Percentiles rank a stretch among this genome's conserved stretches.
These are phyloP conservation scores for Pogonomyrmex californicus DNA, from an alignment of 1,140 invertebrate species.

Conservation along the genomic window DNA sequence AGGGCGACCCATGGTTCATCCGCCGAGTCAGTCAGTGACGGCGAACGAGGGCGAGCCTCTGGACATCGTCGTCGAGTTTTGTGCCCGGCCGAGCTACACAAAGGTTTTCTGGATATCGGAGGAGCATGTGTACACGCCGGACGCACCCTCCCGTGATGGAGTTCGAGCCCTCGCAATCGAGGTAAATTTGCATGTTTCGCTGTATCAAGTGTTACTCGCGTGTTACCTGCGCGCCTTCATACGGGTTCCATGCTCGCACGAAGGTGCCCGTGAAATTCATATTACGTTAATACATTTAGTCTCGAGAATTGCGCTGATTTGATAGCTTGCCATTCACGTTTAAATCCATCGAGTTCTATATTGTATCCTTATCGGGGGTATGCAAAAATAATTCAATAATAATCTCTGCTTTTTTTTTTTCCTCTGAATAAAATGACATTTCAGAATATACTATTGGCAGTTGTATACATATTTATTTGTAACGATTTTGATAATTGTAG, in stretches of 20 bases:
- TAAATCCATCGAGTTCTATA: neutral
- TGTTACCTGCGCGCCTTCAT: neutral
- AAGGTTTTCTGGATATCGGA: slow-evolving; percentile 88
- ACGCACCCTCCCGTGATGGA: slow-evolving; percentile 84
- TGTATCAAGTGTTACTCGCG: slow-evolving; percentile 19
- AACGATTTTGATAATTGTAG: neutral
- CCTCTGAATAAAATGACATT: neutral
- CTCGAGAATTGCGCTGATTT: neutral
- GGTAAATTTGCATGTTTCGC: slow-evolving; percentile 79
- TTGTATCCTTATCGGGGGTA: neutral
- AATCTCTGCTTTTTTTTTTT: neutral
- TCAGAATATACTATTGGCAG: neutral
- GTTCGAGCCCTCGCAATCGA: slow-evolving; percentile 88
- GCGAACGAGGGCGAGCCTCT: slow-evolving; percentile 87
- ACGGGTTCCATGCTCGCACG: neutral
- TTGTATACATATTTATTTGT: neutral
- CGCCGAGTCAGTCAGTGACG: slow-evolving; percentile 86
- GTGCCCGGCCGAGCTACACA: slow-evolving; percentile 88
- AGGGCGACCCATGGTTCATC: slow-evolving; percentile 88
- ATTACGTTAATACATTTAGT: neutral
- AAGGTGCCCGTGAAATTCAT: neutral
- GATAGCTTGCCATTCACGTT: neutral
- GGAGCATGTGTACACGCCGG: slow-evolving; percentile 87
- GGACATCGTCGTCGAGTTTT: slow-evolving; percentile 88
- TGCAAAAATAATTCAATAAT: neutral